Conservation (phyloP, 2,888 invertebrate species). For the Pristionchus arcanus region DNA sequence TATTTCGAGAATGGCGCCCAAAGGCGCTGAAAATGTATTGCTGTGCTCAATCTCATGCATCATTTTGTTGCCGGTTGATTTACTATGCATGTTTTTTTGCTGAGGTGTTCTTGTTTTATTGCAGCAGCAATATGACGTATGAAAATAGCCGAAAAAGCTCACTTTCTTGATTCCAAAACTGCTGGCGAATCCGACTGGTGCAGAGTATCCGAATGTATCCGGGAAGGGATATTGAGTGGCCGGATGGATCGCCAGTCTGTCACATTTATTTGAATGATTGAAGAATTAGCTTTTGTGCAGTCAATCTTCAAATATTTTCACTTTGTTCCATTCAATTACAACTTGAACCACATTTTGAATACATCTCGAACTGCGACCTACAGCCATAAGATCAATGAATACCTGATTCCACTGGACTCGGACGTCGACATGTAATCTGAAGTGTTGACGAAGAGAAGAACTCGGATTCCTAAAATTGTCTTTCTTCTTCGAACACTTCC, state of each 20-base stretch:
- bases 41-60: not conserved
- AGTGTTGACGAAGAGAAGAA: conserved; percentile 70
- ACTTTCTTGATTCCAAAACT: conserved; percentile 72
- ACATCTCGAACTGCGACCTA: no score
- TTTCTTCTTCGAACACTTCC: no score
- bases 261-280: not conserved
- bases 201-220: conserved; percentile 71
- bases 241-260: conserved; percentile 65
- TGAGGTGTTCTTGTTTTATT: no score
- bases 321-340: not conserved
- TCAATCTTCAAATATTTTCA: not conserved
- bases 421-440: conserved; percentile 73
- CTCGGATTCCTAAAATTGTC: conserved; percentile 61
- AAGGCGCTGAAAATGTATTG: no score
- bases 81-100: no score
- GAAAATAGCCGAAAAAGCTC: not conserved
- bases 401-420: conserved; percentile 68
- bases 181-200: conserved; percentile 70
- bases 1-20: not conserved
- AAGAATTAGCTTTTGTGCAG: no score
- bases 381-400: not conserved
- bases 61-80: not conserved
- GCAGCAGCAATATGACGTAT: not conserved
- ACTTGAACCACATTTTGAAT: no score
- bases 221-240: conserved; percentile 71